Percentiles rank a stretch among this genome's conserved stretches.
These are phyloP conservation scores for Melanotaenia trifasciata DNA, from an alignment of 2,797 vertebrate genomes.

Conservation along the genomic window DNA sequence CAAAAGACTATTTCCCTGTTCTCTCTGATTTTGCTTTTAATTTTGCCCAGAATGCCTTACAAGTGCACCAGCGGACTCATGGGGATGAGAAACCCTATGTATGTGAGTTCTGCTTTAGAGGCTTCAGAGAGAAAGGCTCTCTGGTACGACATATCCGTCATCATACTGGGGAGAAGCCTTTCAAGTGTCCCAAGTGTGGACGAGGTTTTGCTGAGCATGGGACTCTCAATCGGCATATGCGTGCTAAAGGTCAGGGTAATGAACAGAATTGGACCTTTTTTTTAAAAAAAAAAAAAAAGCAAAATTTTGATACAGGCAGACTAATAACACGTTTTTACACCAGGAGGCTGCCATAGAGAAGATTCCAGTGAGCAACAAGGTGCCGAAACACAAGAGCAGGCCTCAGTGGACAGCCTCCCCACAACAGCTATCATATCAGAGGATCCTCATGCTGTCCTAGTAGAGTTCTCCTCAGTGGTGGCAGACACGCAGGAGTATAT, in stretches of 20 bases:
- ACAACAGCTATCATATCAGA: conserved; percentile 86
- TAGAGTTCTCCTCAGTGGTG: conserved; percentile 98
- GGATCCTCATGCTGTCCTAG: conserved; percentile 93
- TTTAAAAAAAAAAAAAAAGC: not conserved
- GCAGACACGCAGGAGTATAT: conserved; percentile 99
- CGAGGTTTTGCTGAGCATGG: conserved; percentile 96
- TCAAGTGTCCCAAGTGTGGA: conserved; percentile 92
- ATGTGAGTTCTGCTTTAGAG: conserved; percentile 91
- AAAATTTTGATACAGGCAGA: not conserved
- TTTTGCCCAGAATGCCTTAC: conserved; percentile 90
- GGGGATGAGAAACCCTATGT: conserved; percentile 92
- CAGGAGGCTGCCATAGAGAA: conserved; percentile 90
- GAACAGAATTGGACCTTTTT: not conserved
- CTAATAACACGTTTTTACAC: conserved; percentile 1
- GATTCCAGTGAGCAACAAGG: conserved; percentile 77
- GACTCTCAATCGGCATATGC: conserved; percentile 94
- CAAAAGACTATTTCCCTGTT: not conserved
- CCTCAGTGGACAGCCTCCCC: conserved; percentile 78
- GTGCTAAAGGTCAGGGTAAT: conserved; percentile 89
- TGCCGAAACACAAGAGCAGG: conserved; percentile 81
- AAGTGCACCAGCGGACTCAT: conserved; percentile 96
- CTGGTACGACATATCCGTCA: conserved; percentile 95
- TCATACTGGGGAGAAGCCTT: conserved; percentile 97
- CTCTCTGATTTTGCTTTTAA: not conserved
- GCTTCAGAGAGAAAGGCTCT: conserved; percentile 96